phyloP scores from a whole-genome alignment of 2,797 vertebrate genomes.

The Alosa sapidissima region DNA sequence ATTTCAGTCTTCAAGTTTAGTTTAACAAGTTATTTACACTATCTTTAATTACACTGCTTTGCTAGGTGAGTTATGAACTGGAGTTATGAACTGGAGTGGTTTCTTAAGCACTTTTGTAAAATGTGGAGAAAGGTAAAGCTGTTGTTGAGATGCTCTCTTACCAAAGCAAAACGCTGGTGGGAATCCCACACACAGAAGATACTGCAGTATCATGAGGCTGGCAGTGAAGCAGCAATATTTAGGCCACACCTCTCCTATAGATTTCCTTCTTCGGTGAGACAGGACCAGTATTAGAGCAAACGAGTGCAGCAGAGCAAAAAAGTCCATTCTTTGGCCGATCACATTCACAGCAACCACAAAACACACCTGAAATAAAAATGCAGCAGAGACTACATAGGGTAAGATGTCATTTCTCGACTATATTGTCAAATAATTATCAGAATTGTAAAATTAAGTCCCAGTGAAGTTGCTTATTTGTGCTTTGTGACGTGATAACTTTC shows the following conservation, averaged over 20 bases:
- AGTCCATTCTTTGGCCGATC: conserved; percentile 76
- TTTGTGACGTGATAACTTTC: conserved; percentile 34
- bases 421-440: neutral
- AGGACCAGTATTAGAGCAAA: conserved; percentile 71
- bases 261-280: conserved; percentile 71
- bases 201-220: conserved; percentile 73
- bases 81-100: no score
- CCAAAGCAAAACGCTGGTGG: conserved; percentile 76
- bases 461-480: neutral
- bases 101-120: no score
- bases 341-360: conserved; percentile 75
- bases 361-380: conserved; percentile 62
- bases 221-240: conserved; percentile 79
- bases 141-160: conserved; percentile 46
- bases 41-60: conserved; percentile 28
- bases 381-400: neutral
- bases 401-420: no score
- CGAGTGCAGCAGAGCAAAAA: conserved; percentile 72
- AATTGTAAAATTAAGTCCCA: neutral
- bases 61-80: neutral
- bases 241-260: conserved; percentile 80
- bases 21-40: conserved; percentile 6
- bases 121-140: neutral
- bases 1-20: conserved; percentile 15
- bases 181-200: conserved; percentile 76